Base-by-base conservation (phyloP, 1,140 invertebrate species). In the Metaphire vulgaris region DNA sequence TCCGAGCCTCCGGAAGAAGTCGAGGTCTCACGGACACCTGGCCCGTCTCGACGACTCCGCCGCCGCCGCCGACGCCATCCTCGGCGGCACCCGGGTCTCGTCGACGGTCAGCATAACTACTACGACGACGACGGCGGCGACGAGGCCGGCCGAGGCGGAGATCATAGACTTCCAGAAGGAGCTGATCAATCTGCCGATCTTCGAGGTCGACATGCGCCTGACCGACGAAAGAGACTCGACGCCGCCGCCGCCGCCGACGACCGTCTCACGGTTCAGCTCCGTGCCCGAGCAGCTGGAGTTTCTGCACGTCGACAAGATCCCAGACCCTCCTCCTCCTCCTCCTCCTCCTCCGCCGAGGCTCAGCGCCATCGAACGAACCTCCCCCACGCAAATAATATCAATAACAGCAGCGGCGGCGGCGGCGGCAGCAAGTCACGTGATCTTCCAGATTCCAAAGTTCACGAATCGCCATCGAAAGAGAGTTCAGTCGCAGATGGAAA, bases 321-420 rank as follows among this genome's bases (percentile, higher is more conserved):
- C 21, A 56, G 41, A 56, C n/a, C n/a, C n/a, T n/a, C n/a, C n/a
- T n/a, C n/a, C n/a, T n/a, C n/a, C n/a, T n/a, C n/a, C 88, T 77
- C 88, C 90, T 79, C 91, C 92, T 82, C 92, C 91, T 82, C 86
- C 90, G 29, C 90, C 91, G 83, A 88, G 91, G 41, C 82, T 91
- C 29, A 89, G 89, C 80, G 89, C 90, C 1, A 82, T n/a, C n/a
- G n/a, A n/a, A n/a, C n/a, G n/a, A n/a, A n/a, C n/a, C n/a, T n/a
- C n/a, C n/a, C n/a, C n/a, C n/a, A n/a, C n/a, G n/a, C n/a, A n/a
- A n/a, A n/a, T n/a, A n/a, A n/a, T n/a, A n/a, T n/a, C n/a, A n/a
- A n/a, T n/a, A n/a, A n/a, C n/a, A n/a, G n/a, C n/a, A n/a, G n/a
- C n/a, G n/a, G n/a, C n/a, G n/a, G n/a, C n/a, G n/a, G n/a, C n/a